Conservation (phyloP, 2,888 invertebrate genomes). For the Phragmatobia fuliginosa region DNA sequence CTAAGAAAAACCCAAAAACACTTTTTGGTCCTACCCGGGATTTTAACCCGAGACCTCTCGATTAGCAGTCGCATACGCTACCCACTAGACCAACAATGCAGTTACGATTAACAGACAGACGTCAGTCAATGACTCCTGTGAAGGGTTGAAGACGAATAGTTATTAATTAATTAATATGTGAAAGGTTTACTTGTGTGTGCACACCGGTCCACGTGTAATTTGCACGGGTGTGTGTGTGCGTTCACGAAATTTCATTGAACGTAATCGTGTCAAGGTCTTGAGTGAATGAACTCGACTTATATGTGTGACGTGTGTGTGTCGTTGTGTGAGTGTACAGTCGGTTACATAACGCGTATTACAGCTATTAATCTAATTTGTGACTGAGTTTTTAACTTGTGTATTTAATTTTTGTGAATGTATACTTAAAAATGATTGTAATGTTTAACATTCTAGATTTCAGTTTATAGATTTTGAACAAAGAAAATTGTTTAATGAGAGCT, state of each 20-base stretch:
- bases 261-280: conserved; percentile 70
- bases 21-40: no score
- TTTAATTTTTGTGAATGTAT: background rate
- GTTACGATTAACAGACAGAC: background rate
- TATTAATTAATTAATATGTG: conserved; percentile 50
- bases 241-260: conserved; percentile 65
- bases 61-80: no score
- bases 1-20: no score
- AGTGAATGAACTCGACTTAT: conserved; percentile 69
- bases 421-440: background rate
- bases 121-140: conserved; percentile 23
- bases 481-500: background rate
- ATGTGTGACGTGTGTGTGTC: conserved; percentile 8
- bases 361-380: conserved; percentile 10
- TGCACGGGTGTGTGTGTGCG: conserved; percentile 31
- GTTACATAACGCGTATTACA: conserved; percentile 32
- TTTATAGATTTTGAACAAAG: background rate
- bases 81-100: no score
- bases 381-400: conserved; percentile 3
- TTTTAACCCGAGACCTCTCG: no score
- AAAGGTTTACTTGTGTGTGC: conserved; percentile 58
- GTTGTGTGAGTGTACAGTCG: conserved; percentile 34
- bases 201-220: conserved; percentile 46
- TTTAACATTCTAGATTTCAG: background rate
- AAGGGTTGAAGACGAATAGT: conserved; percentile 8